Base-by-base conservation (phyloP, 2,113 vertebrate species). In the Cheilinus undulatus region DNA sequence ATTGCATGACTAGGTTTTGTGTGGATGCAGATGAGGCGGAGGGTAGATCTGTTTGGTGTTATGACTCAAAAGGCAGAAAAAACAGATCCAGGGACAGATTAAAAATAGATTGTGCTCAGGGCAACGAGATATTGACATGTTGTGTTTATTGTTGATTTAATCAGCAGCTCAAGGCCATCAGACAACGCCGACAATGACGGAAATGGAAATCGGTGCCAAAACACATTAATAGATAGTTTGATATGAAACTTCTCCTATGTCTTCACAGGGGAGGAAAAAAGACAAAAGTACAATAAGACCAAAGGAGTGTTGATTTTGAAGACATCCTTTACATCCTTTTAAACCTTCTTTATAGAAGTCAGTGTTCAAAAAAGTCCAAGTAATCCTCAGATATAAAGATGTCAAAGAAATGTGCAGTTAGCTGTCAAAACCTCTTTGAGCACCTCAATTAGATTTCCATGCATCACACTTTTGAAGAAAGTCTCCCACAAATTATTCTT, bases 1-100 rank as follows among this genome's bases (percentile, higher is more conserved):
- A n/a, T 38, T 75, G 56, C 26, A 38, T 20, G 46, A 34, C 36
- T 32, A 26, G 57, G 20, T 72, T 52, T 42, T n/a, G 57, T 68
- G 51, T 66, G 67, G 72, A 69, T 75, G 40, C 52, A 68, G 61
- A 76, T 69, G 60, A 78, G 46, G 49, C 22, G 2, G 11, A 27
- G 17, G 26, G 43, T n/a, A 12, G 13, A 48, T 53, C 22, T 62
- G 38, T 51, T 14, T 60, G 50, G 26, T 5, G 46, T 42, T 42
- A 42, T 15, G 40, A 42, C 15, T 42, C 40, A 13, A 4, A 11
- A 11, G 2, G 14, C n/a, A n/a, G n/a, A n/a, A 2, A 69, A 26
- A 5, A 6, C 3, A n/a, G 22, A 62, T 57, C 14, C 42, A 9
- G 42, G 42, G 20, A 45, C 8, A 45, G 42, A 45, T 45, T 22